Conservation (phyloP, 2,888 invertebrate genomes). For the Rhagonycha lutea region DNA sequence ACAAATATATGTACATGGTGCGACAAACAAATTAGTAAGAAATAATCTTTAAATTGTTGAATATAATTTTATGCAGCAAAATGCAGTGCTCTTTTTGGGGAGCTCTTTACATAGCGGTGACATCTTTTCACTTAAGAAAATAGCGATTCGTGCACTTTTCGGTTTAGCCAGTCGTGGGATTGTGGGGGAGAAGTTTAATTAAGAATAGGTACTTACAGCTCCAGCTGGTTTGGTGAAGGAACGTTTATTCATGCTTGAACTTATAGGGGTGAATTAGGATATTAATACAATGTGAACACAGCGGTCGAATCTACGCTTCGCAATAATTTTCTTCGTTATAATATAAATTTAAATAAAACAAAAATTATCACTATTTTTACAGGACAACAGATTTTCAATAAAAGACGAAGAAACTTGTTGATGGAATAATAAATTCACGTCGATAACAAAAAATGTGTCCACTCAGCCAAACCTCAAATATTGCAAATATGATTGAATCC, state of each 20-base stretch:
- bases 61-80: no score
- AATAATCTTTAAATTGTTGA: no score
- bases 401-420: not conserved
- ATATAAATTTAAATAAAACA: no score
- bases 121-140: not conserved
- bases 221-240: not conserved
- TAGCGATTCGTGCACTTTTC: not conserved
- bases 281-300: not conserved
- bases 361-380: no score
- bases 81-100: not conserved
- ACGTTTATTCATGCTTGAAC: not conserved
- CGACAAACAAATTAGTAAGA: no score
- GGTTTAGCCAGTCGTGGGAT: not conserved
- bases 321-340: not conserved
- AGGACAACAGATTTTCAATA: not conserved
- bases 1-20: no score
- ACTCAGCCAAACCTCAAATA: not conserved
- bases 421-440: not conserved
- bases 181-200: not conserved
- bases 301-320: not conserved
- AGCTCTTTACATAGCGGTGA: not conserved
- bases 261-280: not conserved
- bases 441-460: not conserved
- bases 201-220: not conserved
- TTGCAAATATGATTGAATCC: not conserved